phyloP scores from a whole-genome alignment of 2,113 vertebrate genomes.

The Daubentonia madagascariensis region DNA sequence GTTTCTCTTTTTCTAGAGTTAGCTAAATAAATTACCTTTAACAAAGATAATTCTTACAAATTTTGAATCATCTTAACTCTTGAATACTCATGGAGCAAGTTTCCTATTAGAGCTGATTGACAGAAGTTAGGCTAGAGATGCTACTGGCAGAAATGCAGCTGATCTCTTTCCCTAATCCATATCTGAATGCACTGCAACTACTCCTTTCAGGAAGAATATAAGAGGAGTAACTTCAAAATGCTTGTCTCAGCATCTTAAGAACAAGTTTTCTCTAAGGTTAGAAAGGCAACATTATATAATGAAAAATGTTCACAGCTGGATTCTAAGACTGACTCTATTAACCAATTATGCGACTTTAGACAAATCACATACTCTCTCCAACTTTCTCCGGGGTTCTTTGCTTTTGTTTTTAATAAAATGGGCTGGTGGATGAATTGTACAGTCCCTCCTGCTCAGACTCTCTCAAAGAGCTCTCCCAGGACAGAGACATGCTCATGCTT shows the following conservation, averaged over 20 bases:
- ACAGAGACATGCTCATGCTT: neutral
- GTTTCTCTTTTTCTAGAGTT: neutral
- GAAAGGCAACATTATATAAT: neutral
- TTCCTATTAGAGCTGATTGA: neutral
- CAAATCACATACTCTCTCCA: neutral
- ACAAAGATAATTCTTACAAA: neutral
- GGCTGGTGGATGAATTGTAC: accelerated
- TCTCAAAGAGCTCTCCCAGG: neutral
- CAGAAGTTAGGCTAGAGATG: neutral
- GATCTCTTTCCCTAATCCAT: neutral
- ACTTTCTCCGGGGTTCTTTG: neutral
- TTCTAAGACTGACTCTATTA: neutral
- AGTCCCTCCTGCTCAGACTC: neutral
- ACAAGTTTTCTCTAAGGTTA: neutral
- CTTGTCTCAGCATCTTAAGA: neutral
- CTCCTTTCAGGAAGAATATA: neutral
- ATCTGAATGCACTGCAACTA: neutral
- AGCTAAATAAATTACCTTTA: neutral
- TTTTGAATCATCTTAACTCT: neutral
- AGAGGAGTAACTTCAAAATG: neutral
- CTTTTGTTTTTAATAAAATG: neutral
- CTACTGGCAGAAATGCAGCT: neutral
- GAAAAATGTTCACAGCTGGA: too few species aligned
- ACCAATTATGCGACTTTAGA: neutral
- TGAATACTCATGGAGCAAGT: too few species aligned